phyloP scores from a whole-genome alignment of 2,888 invertebrate species.

The Resseliella maxima region DNA sequence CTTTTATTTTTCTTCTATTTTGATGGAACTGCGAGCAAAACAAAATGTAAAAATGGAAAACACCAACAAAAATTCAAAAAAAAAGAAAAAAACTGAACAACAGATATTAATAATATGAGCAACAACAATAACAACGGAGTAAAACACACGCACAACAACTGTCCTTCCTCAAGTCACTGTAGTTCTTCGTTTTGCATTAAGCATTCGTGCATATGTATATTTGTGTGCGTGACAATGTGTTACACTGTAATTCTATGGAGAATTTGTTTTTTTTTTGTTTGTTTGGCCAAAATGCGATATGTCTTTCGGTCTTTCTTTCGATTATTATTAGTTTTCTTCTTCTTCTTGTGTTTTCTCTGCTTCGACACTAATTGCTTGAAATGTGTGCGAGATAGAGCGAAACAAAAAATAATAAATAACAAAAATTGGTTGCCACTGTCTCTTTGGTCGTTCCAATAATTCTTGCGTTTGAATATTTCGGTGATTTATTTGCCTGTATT shows the following conservation, averaged over 20 bases:
- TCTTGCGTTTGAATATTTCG: neutral
- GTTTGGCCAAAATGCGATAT: conserved; percentile 20
- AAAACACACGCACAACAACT: conserved; percentile 49
- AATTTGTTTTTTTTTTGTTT: neutral
- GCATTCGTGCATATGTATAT: neutral
- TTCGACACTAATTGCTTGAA: no score
- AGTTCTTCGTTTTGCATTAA: conserved; percentile 18
- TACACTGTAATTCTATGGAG: neutral
- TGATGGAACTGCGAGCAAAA: conserved; percentile 14
- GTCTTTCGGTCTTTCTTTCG: neutral
- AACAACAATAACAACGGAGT: conserved; percentile 46
- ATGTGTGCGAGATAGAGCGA: neutral
- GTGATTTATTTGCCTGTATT: neutral
- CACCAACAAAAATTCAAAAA: conserved; percentile 8
- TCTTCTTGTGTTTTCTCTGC: no score
- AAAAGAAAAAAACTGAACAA: neutral
- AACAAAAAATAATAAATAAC: neutral
- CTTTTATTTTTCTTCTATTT: neutral
- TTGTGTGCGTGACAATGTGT: conserved; percentile 44
- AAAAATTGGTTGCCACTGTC: conserved; percentile 19
- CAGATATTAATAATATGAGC: conserved; percentile 9
- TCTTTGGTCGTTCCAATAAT: neutral
- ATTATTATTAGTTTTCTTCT: neutral
- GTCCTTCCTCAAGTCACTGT: conserved; percentile 51
- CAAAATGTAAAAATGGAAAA: neutral